Evolutionary conservation across 2,113 vertebrate genomes (phyloP).

Genomic region (Melospiza georgiana): DNA sequence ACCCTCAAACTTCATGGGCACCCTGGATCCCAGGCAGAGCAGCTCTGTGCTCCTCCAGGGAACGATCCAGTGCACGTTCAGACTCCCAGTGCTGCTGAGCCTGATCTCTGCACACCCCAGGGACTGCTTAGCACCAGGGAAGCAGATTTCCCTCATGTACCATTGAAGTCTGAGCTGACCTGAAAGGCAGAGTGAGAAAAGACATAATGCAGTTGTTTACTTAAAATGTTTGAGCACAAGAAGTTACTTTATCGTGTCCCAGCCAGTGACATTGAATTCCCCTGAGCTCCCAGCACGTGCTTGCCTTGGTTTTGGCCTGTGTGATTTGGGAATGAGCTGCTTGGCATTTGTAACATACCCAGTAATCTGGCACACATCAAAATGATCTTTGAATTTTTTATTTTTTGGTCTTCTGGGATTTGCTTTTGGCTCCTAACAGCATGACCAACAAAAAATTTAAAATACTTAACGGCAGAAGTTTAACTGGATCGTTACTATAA

Average conservation of each 20-base stretch:
- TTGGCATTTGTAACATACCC: conserved; percentile 3
- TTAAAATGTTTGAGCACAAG: not conserved
- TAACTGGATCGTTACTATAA: not conserved
- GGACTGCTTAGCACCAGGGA: not conserved
- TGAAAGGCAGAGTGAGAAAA: conserved; percentile 32
- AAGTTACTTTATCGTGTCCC: not conserved
- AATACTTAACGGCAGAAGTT: conserved; percentile 3
- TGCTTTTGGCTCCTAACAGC: not conserved
- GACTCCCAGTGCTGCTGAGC: not conserved
- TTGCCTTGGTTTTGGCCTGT: not conserved
- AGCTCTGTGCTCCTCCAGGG: not conserved
- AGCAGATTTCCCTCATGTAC: not conserved
- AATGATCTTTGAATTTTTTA: not conserved
- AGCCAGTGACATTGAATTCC: conserved; percentile 1
- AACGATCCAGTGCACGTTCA: not conserved
- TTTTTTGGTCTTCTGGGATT: not conserved
- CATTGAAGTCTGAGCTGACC: not conserved
- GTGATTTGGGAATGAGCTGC: conserved; percentile 12
- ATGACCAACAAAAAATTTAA: conserved; percentile 25
- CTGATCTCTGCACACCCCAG: not conserved
- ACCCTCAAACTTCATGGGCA: not conserved
- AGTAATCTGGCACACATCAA: not conserved
- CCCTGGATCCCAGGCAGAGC: not conserved
- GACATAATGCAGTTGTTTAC: not conserved
- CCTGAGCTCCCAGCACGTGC: not conserved